Evolutionary conservation across 2,888 invertebrate genomes (phyloP).

Genomic region (Drosophila tripunctata): DNA sequence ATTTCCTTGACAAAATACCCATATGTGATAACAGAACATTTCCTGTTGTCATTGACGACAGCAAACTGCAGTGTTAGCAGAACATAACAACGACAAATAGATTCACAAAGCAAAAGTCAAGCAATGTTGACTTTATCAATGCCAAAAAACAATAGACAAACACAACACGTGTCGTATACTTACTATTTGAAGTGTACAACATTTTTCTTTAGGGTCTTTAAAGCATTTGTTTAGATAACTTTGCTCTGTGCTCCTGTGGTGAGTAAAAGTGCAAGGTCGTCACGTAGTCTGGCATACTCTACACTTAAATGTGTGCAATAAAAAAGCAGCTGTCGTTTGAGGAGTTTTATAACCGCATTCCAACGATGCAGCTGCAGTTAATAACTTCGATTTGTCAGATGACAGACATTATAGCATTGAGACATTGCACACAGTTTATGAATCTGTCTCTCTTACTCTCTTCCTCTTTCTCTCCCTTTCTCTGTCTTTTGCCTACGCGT

Average conservation of each 20-base stretch:
- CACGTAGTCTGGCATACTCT: constrained; percentile 43
- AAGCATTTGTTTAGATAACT: too few relatives aligned
- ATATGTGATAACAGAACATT: background rate
- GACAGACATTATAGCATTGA: constrained; percentile 16
- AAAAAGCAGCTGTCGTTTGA: constrained; percentile 1
- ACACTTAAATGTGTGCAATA: constrained; percentile 40
- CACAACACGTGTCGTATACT: too few relatives aligned
- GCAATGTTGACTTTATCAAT: constrained; percentile 21
- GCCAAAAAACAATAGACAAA: background rate
- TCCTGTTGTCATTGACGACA: constrained; percentile 24
- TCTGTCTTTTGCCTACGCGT: background rate
- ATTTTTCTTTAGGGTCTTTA: too few relatives aligned
- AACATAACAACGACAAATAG: constrained; percentile 13
- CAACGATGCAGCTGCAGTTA: constrained; percentile 67
- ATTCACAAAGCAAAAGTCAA: constrained; percentile 10
- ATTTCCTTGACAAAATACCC: constrained; percentile 71
- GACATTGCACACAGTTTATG: constrained; percentile 33
- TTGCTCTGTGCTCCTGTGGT: constrained; percentile 23
- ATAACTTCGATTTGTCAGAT: constrained; percentile 64
- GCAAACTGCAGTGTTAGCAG: constrained; percentile 31
- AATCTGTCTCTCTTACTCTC: too few relatives aligned
- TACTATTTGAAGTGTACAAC: too few relatives aligned
- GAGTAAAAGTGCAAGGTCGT: constrained; percentile 41
- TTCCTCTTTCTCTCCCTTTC: background rate
- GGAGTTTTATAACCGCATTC: constrained; percentile 34